Conservation (phyloP, 2,888 invertebrate genomes). For the Protodeltote pygarga region DNA sequence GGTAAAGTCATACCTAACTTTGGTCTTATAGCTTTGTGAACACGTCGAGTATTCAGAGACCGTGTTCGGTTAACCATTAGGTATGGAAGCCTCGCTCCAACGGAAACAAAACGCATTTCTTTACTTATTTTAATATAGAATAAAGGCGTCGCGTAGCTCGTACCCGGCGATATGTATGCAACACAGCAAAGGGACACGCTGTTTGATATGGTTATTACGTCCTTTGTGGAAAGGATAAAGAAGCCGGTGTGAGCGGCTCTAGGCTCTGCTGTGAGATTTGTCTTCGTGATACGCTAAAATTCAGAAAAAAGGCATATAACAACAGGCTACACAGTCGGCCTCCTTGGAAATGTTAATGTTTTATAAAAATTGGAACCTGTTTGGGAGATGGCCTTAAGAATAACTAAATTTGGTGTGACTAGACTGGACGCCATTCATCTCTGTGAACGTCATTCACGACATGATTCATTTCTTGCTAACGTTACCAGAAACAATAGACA, state of each 20-base stretch:
- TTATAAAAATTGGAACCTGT: constrained; percentile 71
- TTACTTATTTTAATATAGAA: constrained; percentile 78
- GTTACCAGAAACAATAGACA: constrained; percentile 45
- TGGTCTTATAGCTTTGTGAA: constrained; percentile 31
- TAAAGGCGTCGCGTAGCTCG: constrained; percentile 64
- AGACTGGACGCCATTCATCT: constrained; percentile 72
- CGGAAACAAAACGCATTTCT: constrained; percentile 84
- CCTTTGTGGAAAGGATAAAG: constrained; percentile 82
- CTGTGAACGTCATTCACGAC: constrained; percentile 63
- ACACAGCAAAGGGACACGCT: constrained; percentile 81
- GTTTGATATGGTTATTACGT: constrained; percentile 87
- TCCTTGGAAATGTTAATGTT: constrained; percentile 79
- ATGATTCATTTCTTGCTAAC: constrained; percentile 61
- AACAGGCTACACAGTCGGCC: constrained; percentile 64
- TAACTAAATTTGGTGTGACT: constrained; percentile 75
- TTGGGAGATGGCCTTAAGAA: constrained; percentile 62
- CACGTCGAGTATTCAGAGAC: constrained; percentile 66
- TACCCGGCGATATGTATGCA: constrained; percentile 81
- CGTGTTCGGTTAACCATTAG: constrained; percentile 67
- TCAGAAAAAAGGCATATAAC: constrained; percentile 63
- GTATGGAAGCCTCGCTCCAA: constrained; percentile 71
- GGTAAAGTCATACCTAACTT: constrained; percentile 24
- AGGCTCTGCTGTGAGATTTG: constrained; percentile 75
- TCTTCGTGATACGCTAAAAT: constrained; percentile 84
- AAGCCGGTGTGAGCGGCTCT: constrained; percentile 71